A percentile compares a stretch with the other conserved stretches of the same genome.
Conservation (phyloP, 2,888 invertebrate species). For the Diaprepes abbreviatus region DNA sequence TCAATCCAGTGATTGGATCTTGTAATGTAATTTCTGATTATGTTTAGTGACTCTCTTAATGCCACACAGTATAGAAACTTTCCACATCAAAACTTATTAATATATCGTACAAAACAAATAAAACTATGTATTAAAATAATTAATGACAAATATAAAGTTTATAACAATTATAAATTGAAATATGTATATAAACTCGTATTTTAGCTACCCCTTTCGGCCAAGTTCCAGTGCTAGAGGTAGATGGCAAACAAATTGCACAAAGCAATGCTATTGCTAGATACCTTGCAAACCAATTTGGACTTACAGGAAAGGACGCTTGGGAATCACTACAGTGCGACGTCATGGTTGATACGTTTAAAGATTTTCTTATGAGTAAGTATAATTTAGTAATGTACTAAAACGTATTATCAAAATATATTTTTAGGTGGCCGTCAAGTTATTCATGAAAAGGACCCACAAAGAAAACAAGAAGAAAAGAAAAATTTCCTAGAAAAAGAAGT, state of each 20-base stretch:
- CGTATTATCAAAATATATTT: neutral
- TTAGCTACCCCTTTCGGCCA: conserved; percentile 72
- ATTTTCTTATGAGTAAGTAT: conserved; percentile 58
- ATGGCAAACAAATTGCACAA: conserved; percentile 71
- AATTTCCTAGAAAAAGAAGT: conserved; percentile 6
- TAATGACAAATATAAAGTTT: no score
- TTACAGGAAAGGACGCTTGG: conserved; percentile 71
- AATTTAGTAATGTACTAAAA: no score
- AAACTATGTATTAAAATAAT: no score
- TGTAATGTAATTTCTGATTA: no score
- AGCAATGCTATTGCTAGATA: conserved; percentile 72
- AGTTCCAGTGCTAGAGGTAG: conserved; percentile 72
- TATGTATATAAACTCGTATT: no score
- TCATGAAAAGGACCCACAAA: neutral
- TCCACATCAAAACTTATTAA: no score
- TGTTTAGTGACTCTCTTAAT: no score
- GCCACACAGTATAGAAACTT: no score
- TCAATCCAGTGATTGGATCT: no score
- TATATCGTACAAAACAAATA: no score
- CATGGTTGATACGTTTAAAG: conserved; percentile 70
- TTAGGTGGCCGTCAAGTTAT: neutral
- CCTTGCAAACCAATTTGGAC: conserved; percentile 69
- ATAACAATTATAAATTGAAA: no score
- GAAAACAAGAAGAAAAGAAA: conserved; percentile 2
- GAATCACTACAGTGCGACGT: conserved; percentile 72